Evolutionary conservation across 2,888 invertebrate genomes (phyloP).

Genomic region (Latheticus oryzae): DNA sequence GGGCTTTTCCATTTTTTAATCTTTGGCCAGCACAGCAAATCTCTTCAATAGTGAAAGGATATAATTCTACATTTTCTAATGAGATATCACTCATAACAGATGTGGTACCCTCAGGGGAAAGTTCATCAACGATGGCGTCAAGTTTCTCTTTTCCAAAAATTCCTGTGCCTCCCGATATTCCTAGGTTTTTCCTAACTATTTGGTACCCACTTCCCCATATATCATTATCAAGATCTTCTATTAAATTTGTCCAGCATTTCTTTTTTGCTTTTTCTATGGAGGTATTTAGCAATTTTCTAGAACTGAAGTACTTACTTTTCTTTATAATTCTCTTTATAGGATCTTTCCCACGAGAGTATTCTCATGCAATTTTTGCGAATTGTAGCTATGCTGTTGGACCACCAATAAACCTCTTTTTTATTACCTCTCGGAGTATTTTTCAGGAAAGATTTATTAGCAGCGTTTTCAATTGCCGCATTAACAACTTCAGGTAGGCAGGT

Average conservation of each 20-base stretch:
- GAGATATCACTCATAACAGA: neutral
- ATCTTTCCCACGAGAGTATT: neutral
- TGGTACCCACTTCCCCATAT: neutral
- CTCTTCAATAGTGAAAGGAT: neutral
- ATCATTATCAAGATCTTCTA: neutral
- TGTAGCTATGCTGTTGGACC: constrained; percentile 1
- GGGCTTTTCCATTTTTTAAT: neutral
- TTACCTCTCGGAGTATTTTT: neutral
- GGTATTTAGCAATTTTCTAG: neutral
- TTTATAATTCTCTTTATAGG: neutral
- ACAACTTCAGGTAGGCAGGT: neutral
- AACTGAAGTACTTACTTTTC: neutral
- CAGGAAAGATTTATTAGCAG: neutral
- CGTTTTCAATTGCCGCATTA: neutral
- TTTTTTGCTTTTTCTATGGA: neutral
- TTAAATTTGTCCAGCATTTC: neutral
- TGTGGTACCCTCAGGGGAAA: neutral
- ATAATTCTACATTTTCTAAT: neutral
- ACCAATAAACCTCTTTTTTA: neutral
- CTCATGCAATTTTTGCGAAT: neutral
- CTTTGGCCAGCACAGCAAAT: neutral
- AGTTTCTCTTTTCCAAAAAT: too few species aligned
- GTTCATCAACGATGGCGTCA: neutral
- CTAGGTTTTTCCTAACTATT: neutral
- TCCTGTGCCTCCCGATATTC: too few species aligned